These are phyloP conservation scores for Araneus ventricosus DNA, from an alignment of 1,140 invertebrate species.

Conservation along the genomic window DNA sequence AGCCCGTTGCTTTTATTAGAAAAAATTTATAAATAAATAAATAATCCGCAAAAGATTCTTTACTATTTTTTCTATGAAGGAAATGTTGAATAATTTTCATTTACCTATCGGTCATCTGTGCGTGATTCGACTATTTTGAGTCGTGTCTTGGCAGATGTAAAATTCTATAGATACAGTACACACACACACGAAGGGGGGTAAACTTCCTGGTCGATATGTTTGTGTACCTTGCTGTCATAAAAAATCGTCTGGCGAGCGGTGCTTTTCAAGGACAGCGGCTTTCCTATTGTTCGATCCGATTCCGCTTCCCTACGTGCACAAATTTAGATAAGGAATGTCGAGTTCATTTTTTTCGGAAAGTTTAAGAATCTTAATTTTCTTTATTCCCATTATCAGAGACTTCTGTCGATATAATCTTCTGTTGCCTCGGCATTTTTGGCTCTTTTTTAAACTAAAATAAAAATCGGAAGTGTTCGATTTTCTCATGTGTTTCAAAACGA, in stretches of 20 bases:
- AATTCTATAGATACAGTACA: not conserved
- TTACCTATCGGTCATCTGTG: not conserved
- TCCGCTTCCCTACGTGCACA: not conserved
- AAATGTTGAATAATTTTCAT: not conserved
- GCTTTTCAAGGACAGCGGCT: not conserved
- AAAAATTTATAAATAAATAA: too few species aligned
- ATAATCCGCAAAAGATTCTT: too few species aligned
- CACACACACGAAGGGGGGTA: not conserved
- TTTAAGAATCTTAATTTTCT: too few species aligned
- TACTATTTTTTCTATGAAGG: too few species aligned
- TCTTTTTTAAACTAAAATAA: too few species aligned
- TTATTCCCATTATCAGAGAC: too few species aligned
- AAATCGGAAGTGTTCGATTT: too few species aligned
- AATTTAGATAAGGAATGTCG: not conserved
- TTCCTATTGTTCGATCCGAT: not conserved
- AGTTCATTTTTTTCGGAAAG: not conserved
- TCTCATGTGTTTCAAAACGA: too few species aligned
- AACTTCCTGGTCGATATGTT: not conserved
- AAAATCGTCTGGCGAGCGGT: not conserved
- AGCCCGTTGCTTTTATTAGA: not conserved
- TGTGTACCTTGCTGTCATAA: not conserved
- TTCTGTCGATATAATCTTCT: too few species aligned
- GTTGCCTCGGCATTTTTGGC: too few species aligned
- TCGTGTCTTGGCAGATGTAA: not conserved
- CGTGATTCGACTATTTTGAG: not conserved